Evolutionary conservation across 1,140 invertebrate genomes (phyloP).

Genomic region (Drosophila pseudoobscura): DNA sequence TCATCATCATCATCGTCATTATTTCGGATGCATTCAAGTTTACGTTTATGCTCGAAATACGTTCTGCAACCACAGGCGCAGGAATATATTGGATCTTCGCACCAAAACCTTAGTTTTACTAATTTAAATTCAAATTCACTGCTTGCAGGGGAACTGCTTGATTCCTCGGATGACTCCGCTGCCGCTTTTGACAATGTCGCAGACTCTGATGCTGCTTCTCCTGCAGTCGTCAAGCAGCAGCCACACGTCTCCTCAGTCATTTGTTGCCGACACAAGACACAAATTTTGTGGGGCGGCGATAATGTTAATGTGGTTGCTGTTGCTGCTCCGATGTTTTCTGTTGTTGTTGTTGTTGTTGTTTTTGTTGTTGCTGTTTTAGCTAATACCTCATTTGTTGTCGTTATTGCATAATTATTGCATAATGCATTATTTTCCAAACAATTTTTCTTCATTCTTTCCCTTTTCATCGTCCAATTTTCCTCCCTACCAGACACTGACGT

Average conservation of each 20-base stretch:
- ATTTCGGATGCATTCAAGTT: slow-evolving; percentile 5
- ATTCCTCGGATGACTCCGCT: neutral
- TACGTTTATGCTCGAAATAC: neutral
- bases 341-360: slow-evolving; percentile 7
- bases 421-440: neutral
- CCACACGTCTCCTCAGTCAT: slow-evolving; percentile 47
- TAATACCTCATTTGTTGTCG: slow-evolving; percentile 11
- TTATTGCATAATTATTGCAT: slow-evolving; percentile 8
- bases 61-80: too few relatives aligned
- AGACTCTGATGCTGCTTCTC: slow-evolving; percentile 47
- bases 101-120: slow-evolving; percentile 3
- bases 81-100: neutral
- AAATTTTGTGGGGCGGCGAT: slow-evolving; percentile 41
- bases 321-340: slow-evolving; percentile 7
- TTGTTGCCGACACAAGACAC: slow-evolving; percentile 55
- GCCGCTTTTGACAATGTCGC: slow-evolving; percentile 20
- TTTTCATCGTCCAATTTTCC: slow-evolving; percentile 1
- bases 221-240: slow-evolving; percentile 34
- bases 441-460: too few relatives aligned
- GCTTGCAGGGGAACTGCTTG: neutral
- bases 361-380: slow-evolving; percentile 15
- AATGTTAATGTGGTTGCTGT: slow-evolving; percentile 14
- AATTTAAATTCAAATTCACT: slow-evolving; percentile 7
- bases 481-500: neutral
- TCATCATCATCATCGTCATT: neutral